A percentile compares a stretch with the other conserved stretches of the same genome.
Conservation (phyloP, 2,113 vertebrate species). For the Corvus moneduloides region DNA sequence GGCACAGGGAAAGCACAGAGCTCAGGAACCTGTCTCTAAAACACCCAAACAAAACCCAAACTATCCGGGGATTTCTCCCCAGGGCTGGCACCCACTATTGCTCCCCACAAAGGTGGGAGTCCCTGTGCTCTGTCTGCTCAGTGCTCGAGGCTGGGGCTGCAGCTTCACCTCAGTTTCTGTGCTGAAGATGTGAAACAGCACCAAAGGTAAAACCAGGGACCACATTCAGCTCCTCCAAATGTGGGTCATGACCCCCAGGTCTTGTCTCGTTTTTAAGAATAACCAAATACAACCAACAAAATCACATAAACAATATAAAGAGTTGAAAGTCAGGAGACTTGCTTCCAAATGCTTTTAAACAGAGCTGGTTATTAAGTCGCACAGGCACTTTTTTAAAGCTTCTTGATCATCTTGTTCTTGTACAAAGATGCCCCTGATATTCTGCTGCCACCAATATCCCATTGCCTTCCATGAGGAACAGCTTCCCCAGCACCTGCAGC, state of each 20-base stretch:
- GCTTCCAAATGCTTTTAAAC: background rate
- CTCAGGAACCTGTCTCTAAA: background rate
- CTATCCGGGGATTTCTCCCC: background rate
- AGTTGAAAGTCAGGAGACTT: background rate
- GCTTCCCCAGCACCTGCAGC: background rate
- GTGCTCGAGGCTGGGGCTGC: background rate
- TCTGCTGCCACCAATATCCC: background rate
- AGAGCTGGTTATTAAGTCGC: background rate
- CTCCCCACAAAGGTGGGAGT: background rate
- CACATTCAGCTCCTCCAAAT: background rate
- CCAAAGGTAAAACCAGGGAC: background rate
- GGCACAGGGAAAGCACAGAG: background rate
- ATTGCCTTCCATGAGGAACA: background rate
- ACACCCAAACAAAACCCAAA: too few relatives aligned
- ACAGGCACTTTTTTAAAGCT: background rate
- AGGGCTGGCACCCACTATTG: background rate
- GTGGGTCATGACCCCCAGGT: background rate
- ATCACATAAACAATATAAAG: background rate
- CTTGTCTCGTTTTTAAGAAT: background rate
- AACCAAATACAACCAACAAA: background rate
- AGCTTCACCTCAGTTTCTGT: background rate
- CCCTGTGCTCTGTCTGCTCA: background rate
- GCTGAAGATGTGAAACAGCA: background rate
- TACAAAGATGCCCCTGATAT: background rate
- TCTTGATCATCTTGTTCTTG: background rate